Percentiles rank a stretch among this genome's conserved stretches.
Evolutionary conservation across 2,113 vertebrate genomes (phyloP).

Genomic region (Naja naja): DNA sequence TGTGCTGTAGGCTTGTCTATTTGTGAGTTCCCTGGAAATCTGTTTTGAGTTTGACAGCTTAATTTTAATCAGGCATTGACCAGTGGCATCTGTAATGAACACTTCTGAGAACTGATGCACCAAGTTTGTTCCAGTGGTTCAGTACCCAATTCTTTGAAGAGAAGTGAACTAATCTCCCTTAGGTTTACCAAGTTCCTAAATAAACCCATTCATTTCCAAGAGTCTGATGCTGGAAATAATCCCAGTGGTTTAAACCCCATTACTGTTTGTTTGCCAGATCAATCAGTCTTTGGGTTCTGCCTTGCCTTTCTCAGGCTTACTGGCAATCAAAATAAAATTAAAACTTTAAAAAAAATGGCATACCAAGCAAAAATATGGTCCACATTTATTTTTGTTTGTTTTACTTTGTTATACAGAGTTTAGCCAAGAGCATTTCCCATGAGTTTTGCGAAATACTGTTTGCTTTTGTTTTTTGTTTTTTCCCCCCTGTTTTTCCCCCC

Average conservation of each 20-base stretch:
- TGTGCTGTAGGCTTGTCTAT: neutral
- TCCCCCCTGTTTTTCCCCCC: no score
- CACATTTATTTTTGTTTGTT: constrained; percentile 15
- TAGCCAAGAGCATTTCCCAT: neutral
- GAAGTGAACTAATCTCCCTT: neutral
- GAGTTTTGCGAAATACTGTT: neutral
- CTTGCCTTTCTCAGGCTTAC: neutral
- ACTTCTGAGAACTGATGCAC: neutral
- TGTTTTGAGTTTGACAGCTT: neutral
- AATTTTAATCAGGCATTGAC: neutral
- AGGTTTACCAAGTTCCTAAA: neutral
- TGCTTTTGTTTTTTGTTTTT: neutral
- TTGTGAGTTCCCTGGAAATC: neutral
- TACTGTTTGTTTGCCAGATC: neutral
- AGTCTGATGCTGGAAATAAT: neutral
- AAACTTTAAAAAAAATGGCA: neutral
- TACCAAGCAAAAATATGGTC: neutral
- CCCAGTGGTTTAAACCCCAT: neutral
- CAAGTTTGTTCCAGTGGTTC: neutral
- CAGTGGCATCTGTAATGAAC: neutral
- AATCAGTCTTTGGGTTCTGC: neutral
- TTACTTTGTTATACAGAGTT: neutral
- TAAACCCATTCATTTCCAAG: neutral
- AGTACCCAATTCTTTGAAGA: neutral
- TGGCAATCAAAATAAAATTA: neutral